Conservation (phyloP, 2,888 invertebrate genomes). For the Conus canariensis region DNA sequence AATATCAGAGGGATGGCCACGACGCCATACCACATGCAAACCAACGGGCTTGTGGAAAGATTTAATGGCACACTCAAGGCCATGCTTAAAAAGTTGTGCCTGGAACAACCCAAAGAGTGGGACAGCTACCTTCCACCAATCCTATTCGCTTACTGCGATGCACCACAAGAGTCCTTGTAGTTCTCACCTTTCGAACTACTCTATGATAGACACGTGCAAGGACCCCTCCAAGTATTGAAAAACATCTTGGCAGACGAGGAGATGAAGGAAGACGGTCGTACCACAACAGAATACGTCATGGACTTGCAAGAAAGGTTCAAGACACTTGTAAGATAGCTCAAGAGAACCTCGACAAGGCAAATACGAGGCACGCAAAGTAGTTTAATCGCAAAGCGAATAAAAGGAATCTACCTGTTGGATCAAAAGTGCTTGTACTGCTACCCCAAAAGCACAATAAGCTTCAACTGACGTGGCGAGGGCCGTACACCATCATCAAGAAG, state of each 20-base stretch:
- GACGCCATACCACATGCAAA: constrained; percentile 24
- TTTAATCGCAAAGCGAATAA: no score
- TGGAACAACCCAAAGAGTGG: constrained; percentile 53
- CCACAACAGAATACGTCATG: constrained; percentile 11
- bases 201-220: constrained; percentile 26
- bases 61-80: constrained; percentile 56
- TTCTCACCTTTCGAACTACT: constrained; percentile 34
- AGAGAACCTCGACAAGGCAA: constrained; percentile 40
- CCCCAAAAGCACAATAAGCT: background rate
- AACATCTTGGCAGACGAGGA: constrained; percentile 39
- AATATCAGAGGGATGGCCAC: constrained; percentile 24
- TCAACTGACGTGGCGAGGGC: no score
- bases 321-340: constrained; percentile 43
- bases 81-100: constrained; percentile 54
- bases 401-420: no score
- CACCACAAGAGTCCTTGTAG: background rate
- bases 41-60: constrained; percentile 47
- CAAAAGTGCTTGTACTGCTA: no score
- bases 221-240: constrained; percentile 20
- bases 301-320: constrained; percentile 24
- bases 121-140: constrained; percentile 53
- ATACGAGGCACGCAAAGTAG: no score
- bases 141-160: constrained; percentile 36
- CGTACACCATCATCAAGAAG: no score
- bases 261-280: constrained; percentile 28